phyloP scores from a whole-genome alignment of 2,888 invertebrate species.

The Drosophila dives region DNA sequence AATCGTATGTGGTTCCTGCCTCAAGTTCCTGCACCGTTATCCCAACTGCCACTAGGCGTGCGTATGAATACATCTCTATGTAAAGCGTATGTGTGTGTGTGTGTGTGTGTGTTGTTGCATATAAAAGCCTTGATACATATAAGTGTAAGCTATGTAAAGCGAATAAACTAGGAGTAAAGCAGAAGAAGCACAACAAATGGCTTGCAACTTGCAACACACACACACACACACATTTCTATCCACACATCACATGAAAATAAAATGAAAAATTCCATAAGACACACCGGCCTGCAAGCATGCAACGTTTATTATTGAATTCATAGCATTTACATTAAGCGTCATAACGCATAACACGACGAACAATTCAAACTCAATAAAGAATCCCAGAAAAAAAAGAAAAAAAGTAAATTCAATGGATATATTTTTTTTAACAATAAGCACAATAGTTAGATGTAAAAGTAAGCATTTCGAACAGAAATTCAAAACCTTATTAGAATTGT shows the following conservation, averaged over 20 bases:
- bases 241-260: slow-evolving; percentile 56
- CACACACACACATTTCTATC: neutral
- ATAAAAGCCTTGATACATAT: slow-evolving; percentile 11
- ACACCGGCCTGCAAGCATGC: slow-evolving; percentile 48
- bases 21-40: slow-evolving; percentile 46
- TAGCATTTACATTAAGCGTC: slow-evolving; percentile 22
- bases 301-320: slow-evolving; percentile 61
- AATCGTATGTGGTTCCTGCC: slow-evolving; percentile 69
- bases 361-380: slow-evolving; percentile 16
- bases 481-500: neutral
- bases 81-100: slow-evolving; percentile 11
- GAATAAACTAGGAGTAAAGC: slow-evolving; percentile 48
- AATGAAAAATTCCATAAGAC: slow-evolving; percentile 69
- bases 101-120: neutral
- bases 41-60: slow-evolving; percentile 63
- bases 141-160: slow-evolving; percentile 49
- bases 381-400: neutral
- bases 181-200: slow-evolving; percentile 34
- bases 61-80: slow-evolving; percentile 69
- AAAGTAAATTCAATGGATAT: neutral
- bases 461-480: neutral
- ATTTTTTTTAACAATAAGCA: neutral
- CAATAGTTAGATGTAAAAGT: neutral
- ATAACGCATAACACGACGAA: slow-evolving; percentile 1
- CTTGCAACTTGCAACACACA: slow-evolving; percentile 17